Conservation (phyloP, 2,797 vertebrate genomes). For the Sylvilagus floridanus region DNA sequence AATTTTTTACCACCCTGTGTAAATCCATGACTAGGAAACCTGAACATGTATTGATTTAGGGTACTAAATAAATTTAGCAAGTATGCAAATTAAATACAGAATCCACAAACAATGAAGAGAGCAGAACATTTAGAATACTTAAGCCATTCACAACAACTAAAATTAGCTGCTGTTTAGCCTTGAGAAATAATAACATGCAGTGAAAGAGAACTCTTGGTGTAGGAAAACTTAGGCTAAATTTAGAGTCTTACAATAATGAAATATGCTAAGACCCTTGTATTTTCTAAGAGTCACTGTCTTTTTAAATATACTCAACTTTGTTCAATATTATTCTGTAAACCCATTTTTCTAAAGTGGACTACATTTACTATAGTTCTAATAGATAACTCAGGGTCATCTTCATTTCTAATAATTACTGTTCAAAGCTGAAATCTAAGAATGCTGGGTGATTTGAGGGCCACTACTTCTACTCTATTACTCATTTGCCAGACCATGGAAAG, state of each 20-base stretch:
- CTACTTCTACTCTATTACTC: conserved; percentile 22
- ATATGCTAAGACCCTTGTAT: conserved; percentile 25
- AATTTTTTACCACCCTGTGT: not conserved
- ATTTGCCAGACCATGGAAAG: not conserved
- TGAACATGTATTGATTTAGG: not conserved
- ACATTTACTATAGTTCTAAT: not conserved
- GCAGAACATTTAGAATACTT: conserved; percentile 20
- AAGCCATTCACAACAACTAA: conserved; percentile 49
- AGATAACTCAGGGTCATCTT: not conserved
- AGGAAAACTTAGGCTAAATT: conserved; percentile 47
- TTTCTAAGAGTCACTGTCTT: conserved; percentile 51
- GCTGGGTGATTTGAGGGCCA: not conserved
- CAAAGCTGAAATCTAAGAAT: conserved; percentile 28
- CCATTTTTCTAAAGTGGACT: conserved; percentile 50
- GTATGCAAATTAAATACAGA: conserved; percentile 30
- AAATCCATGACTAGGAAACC: not conserved
- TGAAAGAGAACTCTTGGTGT: conserved; percentile 36
- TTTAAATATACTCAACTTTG: not conserved
- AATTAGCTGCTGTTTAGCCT: not conserved
- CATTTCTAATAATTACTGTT: conserved; percentile 28
- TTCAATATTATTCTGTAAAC: conserved; percentile 44
- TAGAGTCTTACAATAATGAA: conserved; percentile 6
- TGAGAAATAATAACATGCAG: not conserved
- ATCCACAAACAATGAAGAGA: conserved; percentile 12
- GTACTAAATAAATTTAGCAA: conserved; percentile 30